Percentiles rank a stretch among this genome's conserved stretches.
Evolutionary conservation across 2,888 invertebrate genomes (phyloP).

Genomic region (Xylota sylvarum): DNA sequence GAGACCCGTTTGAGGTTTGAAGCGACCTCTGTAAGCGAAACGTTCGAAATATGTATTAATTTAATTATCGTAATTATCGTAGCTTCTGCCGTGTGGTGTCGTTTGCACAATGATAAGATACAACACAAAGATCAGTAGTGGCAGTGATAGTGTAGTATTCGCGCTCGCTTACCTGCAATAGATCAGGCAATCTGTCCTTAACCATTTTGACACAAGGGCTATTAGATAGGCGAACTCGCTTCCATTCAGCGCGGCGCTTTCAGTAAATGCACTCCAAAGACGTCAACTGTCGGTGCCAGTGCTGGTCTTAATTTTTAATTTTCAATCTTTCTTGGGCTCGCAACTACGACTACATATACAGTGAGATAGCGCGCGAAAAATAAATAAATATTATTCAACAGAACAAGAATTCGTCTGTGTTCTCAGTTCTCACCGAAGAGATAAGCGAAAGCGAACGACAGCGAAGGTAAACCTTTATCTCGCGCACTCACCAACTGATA

Average conservation of each 20-base stretch:
- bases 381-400: slow-evolving; percentile 36
- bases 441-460: slow-evolving; percentile 53
- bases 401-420: slow-evolving; percentile 63
- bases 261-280: slow-evolving; percentile 31
- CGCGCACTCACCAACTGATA: slow-evolving; percentile 64
- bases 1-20: slow-evolving; percentile 82
- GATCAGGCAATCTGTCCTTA: slow-evolving; percentile 83
- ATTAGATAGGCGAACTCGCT: slow-evolving; percentile 9
- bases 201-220: slow-evolving; percentile 79
- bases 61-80: slow-evolving; percentile 67
- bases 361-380: slow-evolving; percentile 60
- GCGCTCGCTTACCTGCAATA: slow-evolving; percentile 82
- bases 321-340: slow-evolving; percentile 34
- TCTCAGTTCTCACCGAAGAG: slow-evolving; percentile 54
- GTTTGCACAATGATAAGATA: slow-evolving; percentile 75
- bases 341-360: slow-evolving; percentile 20
- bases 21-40: slow-evolving; percentile 80
- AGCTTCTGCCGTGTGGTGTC: slow-evolving; percentile 45
- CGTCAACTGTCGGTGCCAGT: slow-evolving; percentile 10
- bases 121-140: slow-evolving; percentile 40
- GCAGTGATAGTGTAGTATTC: slow-evolving; percentile 37
- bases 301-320: slow-evolving; percentile 25
- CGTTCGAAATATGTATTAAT: slow-evolving; percentile 42
- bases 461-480: slow-evolving; percentile 72
- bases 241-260: slow-evolving; percentile 27